A percentile compares a stretch with the other conserved stretches of the same genome.
Conservation (phyloP, 35 echinoderm and acorn worm species). For the Stichopus chloronotus region DNA sequence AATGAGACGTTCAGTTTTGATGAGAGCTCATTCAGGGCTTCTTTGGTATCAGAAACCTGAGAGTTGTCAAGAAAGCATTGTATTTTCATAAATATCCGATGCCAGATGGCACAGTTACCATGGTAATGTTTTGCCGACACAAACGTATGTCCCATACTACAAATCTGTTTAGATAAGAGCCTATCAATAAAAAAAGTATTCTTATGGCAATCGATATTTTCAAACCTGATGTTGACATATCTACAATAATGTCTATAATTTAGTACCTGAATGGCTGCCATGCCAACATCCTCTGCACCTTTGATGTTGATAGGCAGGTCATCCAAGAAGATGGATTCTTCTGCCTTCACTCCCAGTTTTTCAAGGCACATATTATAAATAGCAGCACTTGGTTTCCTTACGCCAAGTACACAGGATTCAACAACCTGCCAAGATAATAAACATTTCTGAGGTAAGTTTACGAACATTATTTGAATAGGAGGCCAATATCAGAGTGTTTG, state of each 20-base stretch:
- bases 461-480: no score
- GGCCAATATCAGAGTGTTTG: no score
- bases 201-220: no score
- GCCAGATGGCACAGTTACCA: not conserved
- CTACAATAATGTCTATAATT: no score
- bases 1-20: constrained; percentile 58
- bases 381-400: constrained; percentile 77
- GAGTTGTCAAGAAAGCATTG: not conserved
- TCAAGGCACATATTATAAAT: constrained; percentile 88
- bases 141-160: no score
- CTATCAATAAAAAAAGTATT: no score
- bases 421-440: constrained; percentile 63
- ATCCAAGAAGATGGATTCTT: constrained; percentile 90
- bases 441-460: not conserved
- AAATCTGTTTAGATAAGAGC: no score
- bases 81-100: constrained; percentile 14
- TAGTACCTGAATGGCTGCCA: constrained; percentile 76
- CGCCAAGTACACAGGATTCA: constrained; percentile 76
- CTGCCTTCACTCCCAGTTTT: constrained; percentile 72
- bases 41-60: constrained; percentile 72
- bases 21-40: constrained; percentile 71
- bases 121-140: no score
- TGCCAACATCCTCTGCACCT: constrained; percentile 75
- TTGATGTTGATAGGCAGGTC: constrained; percentile 79
- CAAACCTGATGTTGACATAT: no score